Evolutionary conservation across 1,140 invertebrate genomes (phyloP), one percentile per base, ranked within the genome.

Genomic region (Brachionus rotundiformis): DNA sequence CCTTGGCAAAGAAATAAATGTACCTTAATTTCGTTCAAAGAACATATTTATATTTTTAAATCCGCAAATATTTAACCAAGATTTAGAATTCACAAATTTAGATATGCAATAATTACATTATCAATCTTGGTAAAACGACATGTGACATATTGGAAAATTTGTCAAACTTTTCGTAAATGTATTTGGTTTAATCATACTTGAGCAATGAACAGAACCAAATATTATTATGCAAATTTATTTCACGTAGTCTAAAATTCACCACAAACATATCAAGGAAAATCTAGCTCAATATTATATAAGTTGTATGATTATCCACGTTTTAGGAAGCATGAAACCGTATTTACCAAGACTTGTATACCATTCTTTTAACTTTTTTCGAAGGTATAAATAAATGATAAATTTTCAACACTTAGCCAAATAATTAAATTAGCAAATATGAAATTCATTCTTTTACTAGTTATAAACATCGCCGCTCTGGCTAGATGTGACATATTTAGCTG

Each of bases 221-320:
- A 19, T 54, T 25, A 19, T 54, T 25, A 54, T 25, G 47, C 8
- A 54, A 54, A 19, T 54, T 54, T 0, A 54, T 23, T 54, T 54
- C 47, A 54, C 47, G 47, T 7, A 54, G 8, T 54, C 44, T 49
- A 39, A 5, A 39, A 39, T 39, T 6, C 13, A 39, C 36, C 36
- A 39, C 7, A n/a, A n/a, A n/a, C n/a, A n/a, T n/a, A 49, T 49
- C n/a, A 54, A 54, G 19, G 5, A 54, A 19, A 19, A 54, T 54
- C 47, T 19, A 54, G 47, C 47, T 54, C 47, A 54, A 7, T 54
- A 16, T 54, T 54, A 54, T 54, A 16, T 19, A 54, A 54, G 47
- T 49, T n/a, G 16, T 54, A 19, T 54, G 47, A 54, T 54, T 54
- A 54, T 54, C 47, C 47, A 54, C 47, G 47, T 54, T 54, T 54